These are phyloP conservation scores for Pyralis farinalis DNA, from an alignment of 2,888 invertebrate species.

Conservation along the genomic window DNA sequence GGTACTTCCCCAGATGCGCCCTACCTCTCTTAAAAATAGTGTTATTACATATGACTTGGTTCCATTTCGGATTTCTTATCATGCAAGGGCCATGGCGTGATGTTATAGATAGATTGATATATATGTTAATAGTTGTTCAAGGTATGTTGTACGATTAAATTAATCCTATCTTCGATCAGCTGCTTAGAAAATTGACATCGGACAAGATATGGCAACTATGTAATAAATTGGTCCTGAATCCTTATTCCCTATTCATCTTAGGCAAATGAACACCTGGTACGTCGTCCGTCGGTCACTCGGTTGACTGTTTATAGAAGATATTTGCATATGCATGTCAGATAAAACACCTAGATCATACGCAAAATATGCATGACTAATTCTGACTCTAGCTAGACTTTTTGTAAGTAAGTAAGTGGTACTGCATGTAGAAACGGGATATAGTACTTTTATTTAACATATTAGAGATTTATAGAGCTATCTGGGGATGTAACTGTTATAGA, in stretches of 20 bases:
- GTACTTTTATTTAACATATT: too few relatives aligned
- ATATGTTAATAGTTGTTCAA: too few relatives aligned
- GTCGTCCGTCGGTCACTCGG: slow-evolving; percentile 26
- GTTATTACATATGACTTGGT: too few relatives aligned
- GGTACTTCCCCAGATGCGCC: too few relatives aligned
- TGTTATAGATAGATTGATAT: too few relatives aligned
- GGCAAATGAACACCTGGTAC: slow-evolving; percentile 39
- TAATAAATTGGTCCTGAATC: background rate
- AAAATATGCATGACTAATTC: slow-evolving; percentile 55
- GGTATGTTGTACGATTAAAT: too few relatives aligned
- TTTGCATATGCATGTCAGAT: slow-evolving; percentile 58
- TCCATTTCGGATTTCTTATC: too few relatives aligned
- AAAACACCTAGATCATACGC: slow-evolving; percentile 48
- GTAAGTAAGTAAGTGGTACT: slow-evolving; percentile 30
- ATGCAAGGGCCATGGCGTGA: too few relatives aligned
- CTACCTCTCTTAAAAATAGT: too few relatives aligned
- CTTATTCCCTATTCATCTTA: slow-evolving; percentile 29
- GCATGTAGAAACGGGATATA: slow-evolving; percentile 19
- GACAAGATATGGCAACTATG: background rate
- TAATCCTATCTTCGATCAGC: too few relatives aligned
- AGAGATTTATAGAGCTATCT: too few relatives aligned
- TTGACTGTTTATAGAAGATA: slow-evolving; percentile 43
- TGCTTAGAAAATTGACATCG: background rate
- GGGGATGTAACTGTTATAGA: too few relatives aligned
- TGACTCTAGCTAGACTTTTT: slow-evolving; percentile 26